Base-by-base conservation (phyloP, 2,888 invertebrate genomes). In the Mesorhabditis sp. region DNA sequence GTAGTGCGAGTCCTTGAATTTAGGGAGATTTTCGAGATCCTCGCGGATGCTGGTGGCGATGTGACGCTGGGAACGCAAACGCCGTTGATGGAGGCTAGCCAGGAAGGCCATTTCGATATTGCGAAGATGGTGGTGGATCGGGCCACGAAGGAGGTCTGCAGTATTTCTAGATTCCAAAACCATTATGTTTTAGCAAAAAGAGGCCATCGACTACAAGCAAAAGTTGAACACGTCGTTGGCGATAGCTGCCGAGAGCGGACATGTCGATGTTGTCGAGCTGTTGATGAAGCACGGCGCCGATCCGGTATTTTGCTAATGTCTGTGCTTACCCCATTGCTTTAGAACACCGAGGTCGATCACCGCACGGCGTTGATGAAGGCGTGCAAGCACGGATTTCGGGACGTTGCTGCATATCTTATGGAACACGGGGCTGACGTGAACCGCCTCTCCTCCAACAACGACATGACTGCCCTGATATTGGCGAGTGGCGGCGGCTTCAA, bases 341-440 rank as follows among this genome's bases (percentile, higher is more conserved):
- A 50, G 58, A 50, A 96, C 88, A 95, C 95, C 88, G 94, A 95
- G 88, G 93, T 93, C 65, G 96, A 97, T 88, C 96, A 94, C 4
- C 90, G 95, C 82, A 98, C 97, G 75, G 95, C 97, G 66, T 88
- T 98, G 85, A 97, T 98, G 97, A 97, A 96, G 88, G 96, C 97
- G 43, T 94, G 95, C 80, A 91, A 96, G 78, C 94, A 95, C 15
- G 97, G 97, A 0, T 95, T 97, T 87, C 88, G 93, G 69, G 94
- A 94, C 88, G 95, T 96, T 76, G 95, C 96, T 80, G 93, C 95
- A 89, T 95, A 94, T 89, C 91, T 98, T 74, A 92, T 96, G 78
- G 91, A 91, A 70, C 93, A 94, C 87, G 91, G 91, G 75, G 93
- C 92, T 41, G 91, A 92, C 87, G 81, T 81, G 43, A 70, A 61